Evolutionary conservation across 2,888 invertebrate genomes (phyloP), one percentile per base, ranked within the genome.

Genomic region (Archaeoteleia sp.): DNA sequence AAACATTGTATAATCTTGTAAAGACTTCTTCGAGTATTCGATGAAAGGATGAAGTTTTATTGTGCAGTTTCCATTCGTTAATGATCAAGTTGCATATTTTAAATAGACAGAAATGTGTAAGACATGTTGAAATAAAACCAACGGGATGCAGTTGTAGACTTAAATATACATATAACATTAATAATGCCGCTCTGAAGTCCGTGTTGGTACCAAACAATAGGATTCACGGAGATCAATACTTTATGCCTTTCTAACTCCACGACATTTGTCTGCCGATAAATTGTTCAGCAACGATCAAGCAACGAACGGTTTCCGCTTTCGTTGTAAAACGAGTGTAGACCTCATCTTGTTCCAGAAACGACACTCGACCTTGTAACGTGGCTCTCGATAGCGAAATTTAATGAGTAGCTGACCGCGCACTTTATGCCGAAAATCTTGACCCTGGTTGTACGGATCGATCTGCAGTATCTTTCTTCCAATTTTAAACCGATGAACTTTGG

Each of bases 351-450:
- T 65, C 65, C 29, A 65, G 57, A 65, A 65, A 65, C 57, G 49
- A 45, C 49, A 43, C 63, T 63, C 49, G 55, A 49, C 63, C 63
- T 63, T 63, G 63, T 37, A 35, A 55, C 55, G 63, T 55, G 55
- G 55, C 55, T 49, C 39, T 43, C 48, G 62, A 48, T 62, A 48
- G 43, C 27, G 55, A 43, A 63, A 55, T 63, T 55, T 63, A 55
- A 63, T 63, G 63, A 55, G 63, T 55, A 54, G 63, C 63, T 63
- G 63, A 63, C 63, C 49, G 55, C 45, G 63, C 63, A 25, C 51
- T 55, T 65, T 65, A 39, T 57, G 51, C 57, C 15, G 39, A 37
- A 57, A 57, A 45, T 65, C 57, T 65, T 65, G 65, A 65, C 57
- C 65, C 65, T 65, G 65, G 45, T 40, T 34, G 15, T 42, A 51